Percentiles rank a stretch among this genome's conserved stretches.
Evolutionary conservation across 2,888 invertebrate species (phyloP).

Genomic region (Oscheius onirici): DNA sequence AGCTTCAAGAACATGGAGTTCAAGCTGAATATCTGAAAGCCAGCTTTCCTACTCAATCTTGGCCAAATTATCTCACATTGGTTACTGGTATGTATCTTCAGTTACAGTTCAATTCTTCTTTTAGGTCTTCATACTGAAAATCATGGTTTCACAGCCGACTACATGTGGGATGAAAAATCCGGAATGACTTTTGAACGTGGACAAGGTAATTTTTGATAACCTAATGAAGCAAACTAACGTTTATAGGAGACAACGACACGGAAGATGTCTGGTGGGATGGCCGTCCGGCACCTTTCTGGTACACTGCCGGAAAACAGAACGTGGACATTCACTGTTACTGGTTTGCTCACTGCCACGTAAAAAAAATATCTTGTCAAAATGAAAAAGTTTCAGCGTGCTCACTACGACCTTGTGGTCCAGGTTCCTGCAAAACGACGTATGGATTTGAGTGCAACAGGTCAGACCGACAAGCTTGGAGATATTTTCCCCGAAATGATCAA

Average conservation of each 20-base stretch:
- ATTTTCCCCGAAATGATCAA: slow-evolving; percentile 65
- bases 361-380: neutral
- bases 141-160: slow-evolving; percentile 70
- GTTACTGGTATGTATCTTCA: slow-evolving; percentile 61
- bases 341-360: slow-evolving; percentile 69
- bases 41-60: slow-evolving; percentile 67
- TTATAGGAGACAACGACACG: slow-evolving; percentile 52
- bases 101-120: slow-evolving; percentile 27
- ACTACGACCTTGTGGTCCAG: slow-evolving; percentile 68
- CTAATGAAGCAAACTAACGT: neutral
- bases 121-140: slow-evolving; percentile 71
- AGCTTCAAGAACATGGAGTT: slow-evolving; percentile 56
- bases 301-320: slow-evolving; percentile 67
- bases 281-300: slow-evolving; percentile 69
- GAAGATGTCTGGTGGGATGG: slow-evolving; percentile 67
- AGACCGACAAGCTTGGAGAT: slow-evolving; percentile 59
- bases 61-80: slow-evolving; percentile 70
- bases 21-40: slow-evolving; percentile 67
- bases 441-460: slow-evolving; percentile 58
- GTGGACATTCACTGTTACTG: slow-evolving; percentile 70
- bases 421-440: slow-evolving; percentile 62
- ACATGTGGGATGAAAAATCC: slow-evolving; percentile 67
- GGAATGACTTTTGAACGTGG: slow-evolving; percentile 63
- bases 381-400: slow-evolving; percentile 49
- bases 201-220: slow-evolving; percentile 34